These are phyloP conservation scores for Luscinia megarhynchos DNA, from an alignment of 2,797 vertebrate species.

Conservation along the genomic window DNA sequence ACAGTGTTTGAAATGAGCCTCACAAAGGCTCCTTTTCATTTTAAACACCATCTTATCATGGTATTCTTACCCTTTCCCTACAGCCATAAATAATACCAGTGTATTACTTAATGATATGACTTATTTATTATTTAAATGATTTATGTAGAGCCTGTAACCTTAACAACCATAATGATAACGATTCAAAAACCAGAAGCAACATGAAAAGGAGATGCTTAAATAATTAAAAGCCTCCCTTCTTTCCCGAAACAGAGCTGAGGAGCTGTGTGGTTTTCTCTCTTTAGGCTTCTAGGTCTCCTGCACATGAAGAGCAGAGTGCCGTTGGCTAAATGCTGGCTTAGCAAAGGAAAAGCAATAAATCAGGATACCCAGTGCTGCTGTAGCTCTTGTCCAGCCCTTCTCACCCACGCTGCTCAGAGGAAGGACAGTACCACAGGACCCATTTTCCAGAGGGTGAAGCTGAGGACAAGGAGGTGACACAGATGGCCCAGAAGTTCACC, in stretches of 20 bases:
- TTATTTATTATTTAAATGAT: slow-evolving; percentile 73
- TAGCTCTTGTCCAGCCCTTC: neutral
- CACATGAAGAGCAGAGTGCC: slow-evolving; percentile 26
- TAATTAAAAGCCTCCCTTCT: slow-evolving; percentile 63
- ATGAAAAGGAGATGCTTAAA: slow-evolving; percentile 71
- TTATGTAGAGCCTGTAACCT: slow-evolving; percentile 63
- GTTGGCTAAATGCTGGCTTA: slow-evolving; percentile 54
- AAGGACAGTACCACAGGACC: neutral
- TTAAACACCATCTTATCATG: neutral
- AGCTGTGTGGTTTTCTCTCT: slow-evolving; percentile 36
- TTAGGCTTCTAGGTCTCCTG: slow-evolving; percentile 11
- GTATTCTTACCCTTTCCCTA: neutral
- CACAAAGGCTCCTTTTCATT: neutral
- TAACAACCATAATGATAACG: slow-evolving; percentile 60
- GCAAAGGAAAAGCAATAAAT: slow-evolving; percentile 55
- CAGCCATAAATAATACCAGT: slow-evolving; percentile 55
- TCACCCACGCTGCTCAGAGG: neutral
- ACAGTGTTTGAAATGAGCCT: neutral
- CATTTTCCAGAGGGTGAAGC: slow-evolving; percentile 8
- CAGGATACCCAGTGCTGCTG: slow-evolving; percentile 4
- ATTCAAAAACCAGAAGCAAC: slow-evolving; percentile 69
- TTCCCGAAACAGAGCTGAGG: slow-evolving; percentile 52
- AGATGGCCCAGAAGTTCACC: neutral
- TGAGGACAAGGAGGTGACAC: slow-evolving; percentile 14
- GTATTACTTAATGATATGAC: slow-evolving; percentile 65